These are phyloP conservation scores for Thryonomys swinderianus DNA, from an alignment of 2,113 vertebrate species.

Conservation along the genomic window DNA sequence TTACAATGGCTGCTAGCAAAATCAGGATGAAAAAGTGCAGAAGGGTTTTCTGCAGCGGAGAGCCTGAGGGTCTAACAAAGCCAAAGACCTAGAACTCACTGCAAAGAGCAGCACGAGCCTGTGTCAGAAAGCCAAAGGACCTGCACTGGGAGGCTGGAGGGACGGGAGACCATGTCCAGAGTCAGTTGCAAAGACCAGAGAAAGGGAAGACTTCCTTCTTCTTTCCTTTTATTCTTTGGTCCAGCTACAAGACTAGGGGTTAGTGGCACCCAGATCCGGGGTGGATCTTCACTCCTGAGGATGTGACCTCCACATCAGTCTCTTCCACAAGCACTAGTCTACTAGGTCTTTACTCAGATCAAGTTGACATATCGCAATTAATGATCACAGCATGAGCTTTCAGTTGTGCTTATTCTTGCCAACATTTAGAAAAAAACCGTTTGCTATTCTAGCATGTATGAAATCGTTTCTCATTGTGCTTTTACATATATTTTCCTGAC, in stretches of 20 bases:
- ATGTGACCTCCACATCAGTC: no score
- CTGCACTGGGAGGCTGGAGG: background rate
- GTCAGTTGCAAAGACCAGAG: background rate
- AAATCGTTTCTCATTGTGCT: background rate
- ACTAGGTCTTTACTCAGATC: background rate
- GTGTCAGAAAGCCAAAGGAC: background rate
- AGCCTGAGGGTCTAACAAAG: background rate
- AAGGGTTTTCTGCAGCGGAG: background rate
- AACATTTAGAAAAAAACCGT: background rate
- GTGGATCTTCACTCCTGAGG: background rate
- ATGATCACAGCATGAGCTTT: background rate
- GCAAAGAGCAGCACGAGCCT: background rate
- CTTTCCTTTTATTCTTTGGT: background rate
- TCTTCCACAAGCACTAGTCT: background rate
- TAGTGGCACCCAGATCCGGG: background rate
- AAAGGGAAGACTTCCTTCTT: background rate
- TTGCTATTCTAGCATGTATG: background rate
- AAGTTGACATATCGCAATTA: background rate
- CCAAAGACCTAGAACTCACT: background rate
- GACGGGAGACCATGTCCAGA: background rate
- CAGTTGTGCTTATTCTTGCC: background rate
- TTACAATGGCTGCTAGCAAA: background rate
- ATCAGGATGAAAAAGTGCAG: background rate
- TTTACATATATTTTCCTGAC: conserved; percentile 30
- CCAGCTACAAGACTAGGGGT: background rate